Base-by-base conservation (phyloP, 2,888 invertebrate species). In the Acanthosepion esculentum region DNA sequence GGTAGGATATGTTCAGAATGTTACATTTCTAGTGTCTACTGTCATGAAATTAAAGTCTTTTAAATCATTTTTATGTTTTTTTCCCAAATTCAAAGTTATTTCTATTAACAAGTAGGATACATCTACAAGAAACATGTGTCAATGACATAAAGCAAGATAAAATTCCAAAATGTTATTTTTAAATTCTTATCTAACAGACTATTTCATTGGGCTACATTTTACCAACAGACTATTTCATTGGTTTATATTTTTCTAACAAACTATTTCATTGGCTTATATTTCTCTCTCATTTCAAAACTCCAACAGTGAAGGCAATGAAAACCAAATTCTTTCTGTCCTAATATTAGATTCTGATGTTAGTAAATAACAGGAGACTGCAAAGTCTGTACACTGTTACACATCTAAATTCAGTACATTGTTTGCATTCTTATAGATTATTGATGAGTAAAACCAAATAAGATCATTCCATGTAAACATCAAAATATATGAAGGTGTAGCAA, bases 161-260 rank as follows among this genome's bases (percentile, higher is more conserved):
- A 78, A 78, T n/a, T 78, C 78, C n/a, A n/a, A 78, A 78, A 78
- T 78, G 78, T 78, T 78, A 78, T 78, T 78, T 78, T 78, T 78
- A 78, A n/a, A n/a, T 78, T 78, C 78, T 78, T 78, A 78, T 78
- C 78, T 78, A 33, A 78, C 18, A 33, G 33, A 78, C n/a, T 33
- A 78, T 78, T 78, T 78, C 64, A 64, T 64, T 64, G 64, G 64
- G 20, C 29, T 29, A 64, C 26, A 64, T 64, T 64, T 50, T 41
- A 41, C 78, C 33, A 33, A 78, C 33, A 33, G 18, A 78, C n/a
- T 33, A 78, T 78, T 78, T 78, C 64, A 64, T 64, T 64, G 64
- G 64, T 29, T 64, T 29, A 64, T 64, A 64, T 64, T 64, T 50
- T 41, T 41, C 41, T 41, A 41, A 41, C 41, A 41, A 41, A 41